These are phyloP conservation scores for Desmodus rotundus DNA, from an alignment of 2,113 vertebrate species.

Conservation along the genomic window DNA sequence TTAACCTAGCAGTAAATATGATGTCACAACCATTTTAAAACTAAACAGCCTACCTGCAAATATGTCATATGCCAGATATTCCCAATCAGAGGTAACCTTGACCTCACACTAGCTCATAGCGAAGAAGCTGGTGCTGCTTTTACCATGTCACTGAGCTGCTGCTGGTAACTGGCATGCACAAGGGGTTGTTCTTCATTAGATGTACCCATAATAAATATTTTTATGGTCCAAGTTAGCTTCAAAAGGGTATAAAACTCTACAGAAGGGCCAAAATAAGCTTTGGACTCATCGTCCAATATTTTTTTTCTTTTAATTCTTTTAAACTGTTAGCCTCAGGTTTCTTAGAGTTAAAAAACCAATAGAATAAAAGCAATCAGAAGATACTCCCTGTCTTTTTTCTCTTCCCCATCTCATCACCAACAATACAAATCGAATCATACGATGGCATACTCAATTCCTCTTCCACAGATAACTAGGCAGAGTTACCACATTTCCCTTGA, in stretches of 20 bases:
- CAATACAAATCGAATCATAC: background rate
- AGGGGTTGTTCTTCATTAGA: background rate
- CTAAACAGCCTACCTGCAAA: conserved; percentile 51
- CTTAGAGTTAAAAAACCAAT: background rate
- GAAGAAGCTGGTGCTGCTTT: background rate
- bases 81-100: conserved; percentile 15
- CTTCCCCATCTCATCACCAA: background rate
- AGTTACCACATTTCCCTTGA: background rate
- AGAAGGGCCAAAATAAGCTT: conserved; percentile 13
- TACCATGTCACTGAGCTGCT: background rate
- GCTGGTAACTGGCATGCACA: background rate
- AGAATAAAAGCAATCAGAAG: background rate
- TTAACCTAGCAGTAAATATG: conserved; percentile 71
- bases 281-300: background rate
- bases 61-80: conserved; percentile 15
- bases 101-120: background rate
- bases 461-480: background rate
- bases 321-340: background rate
- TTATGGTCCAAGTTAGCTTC: background rate
- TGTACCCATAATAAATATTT: conserved; percentile 18
- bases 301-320: background rate
- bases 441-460: background rate
- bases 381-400: background rate
- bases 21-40: conserved; percentile 67
- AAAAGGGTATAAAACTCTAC: background rate